These are phyloP conservation scores for Geotrypetes seraphini DNA, from an alignment of 2,797 vertebrate genomes.

Conservation along the genomic window DNA sequence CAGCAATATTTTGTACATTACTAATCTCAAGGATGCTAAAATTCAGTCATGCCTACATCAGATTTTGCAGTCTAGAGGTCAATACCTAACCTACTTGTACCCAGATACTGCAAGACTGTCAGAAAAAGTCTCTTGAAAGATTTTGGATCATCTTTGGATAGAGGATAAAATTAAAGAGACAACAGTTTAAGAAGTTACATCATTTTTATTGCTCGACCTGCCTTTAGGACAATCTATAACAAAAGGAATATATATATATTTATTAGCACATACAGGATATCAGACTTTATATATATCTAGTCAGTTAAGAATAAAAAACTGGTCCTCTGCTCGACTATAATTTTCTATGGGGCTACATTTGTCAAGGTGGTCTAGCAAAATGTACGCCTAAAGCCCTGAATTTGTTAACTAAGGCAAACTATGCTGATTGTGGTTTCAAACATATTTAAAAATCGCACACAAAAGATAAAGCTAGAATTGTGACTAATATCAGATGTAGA, in stretches of 20 bases:
- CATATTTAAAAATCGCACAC: slow-evolving; percentile 51
- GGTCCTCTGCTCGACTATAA: slow-evolving; percentile 77
- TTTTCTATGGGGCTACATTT: slow-evolving; percentile 56
- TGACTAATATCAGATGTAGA: slow-evolving; percentile 51
- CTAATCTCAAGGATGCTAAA: too few relatives aligned
- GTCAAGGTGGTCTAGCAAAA: slow-evolving; percentile 59
- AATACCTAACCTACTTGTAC: too few relatives aligned
- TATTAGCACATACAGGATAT: slow-evolving; percentile 87
- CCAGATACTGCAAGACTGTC: too few relatives aligned
- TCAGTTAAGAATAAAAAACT: slow-evolving; percentile 80
- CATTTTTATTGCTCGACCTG: slow-evolving; percentile 92
- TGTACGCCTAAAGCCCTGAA: slow-evolving; percentile 60
- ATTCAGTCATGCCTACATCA: too few relatives aligned
- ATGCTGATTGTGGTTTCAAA: slow-evolving; percentile 54
- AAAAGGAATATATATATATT: slow-evolving; percentile 80
- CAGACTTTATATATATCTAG: slow-evolving; percentile 74
- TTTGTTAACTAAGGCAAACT: slow-evolving; percentile 76
- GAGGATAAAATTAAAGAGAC: too few relatives aligned
- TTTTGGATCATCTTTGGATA: too few relatives aligned
- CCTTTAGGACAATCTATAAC: slow-evolving; percentile 93
- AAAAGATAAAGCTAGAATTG: slow-evolving; percentile 59
- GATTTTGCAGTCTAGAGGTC: too few relatives aligned
- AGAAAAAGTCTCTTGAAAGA: too few relatives aligned
- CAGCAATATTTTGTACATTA: too few relatives aligned
- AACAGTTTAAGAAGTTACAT: slow-evolving; percentile 67